Conservation (phyloP, 2,113 vertebrate species). For the Hyla sarda region DNA sequence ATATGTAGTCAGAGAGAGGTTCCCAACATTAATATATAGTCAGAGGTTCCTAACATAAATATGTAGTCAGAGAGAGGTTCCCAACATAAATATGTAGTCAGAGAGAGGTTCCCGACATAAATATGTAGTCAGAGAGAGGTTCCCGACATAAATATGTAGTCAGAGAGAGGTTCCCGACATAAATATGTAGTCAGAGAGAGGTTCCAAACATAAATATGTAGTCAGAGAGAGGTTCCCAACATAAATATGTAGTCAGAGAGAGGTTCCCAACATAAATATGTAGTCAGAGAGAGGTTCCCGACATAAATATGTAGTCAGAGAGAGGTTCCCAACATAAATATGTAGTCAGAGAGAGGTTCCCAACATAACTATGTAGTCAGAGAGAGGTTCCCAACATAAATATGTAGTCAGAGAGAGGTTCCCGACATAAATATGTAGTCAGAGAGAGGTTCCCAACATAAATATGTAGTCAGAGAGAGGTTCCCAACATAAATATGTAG, state of each 20-base stretch:
- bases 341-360: background rate
- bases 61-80: too few relatives aligned
- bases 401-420: background rate
- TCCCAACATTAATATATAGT: too few relatives aligned
- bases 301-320: background rate
- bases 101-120: too few relatives aligned
- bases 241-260: too few relatives aligned
- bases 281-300: background rate
- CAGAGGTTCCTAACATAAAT: too few relatives aligned
- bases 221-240: too few relatives aligned
- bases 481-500: background rate
- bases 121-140: too few relatives aligned
- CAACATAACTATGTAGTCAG: background rate
- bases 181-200: background rate
- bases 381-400: too few relatives aligned
- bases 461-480: background rate
- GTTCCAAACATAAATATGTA: background rate
- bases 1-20: too few relatives aligned
- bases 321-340: background rate
- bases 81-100: too few relatives aligned
- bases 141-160: too few relatives aligned
- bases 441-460: background rate
- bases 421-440: background rate
- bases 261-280: background rate
- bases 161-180: background rate